Evolutionary conservation across 2,888 invertebrate species (phyloP).

Genomic region (Disparrhopalites patrizii): DNA sequence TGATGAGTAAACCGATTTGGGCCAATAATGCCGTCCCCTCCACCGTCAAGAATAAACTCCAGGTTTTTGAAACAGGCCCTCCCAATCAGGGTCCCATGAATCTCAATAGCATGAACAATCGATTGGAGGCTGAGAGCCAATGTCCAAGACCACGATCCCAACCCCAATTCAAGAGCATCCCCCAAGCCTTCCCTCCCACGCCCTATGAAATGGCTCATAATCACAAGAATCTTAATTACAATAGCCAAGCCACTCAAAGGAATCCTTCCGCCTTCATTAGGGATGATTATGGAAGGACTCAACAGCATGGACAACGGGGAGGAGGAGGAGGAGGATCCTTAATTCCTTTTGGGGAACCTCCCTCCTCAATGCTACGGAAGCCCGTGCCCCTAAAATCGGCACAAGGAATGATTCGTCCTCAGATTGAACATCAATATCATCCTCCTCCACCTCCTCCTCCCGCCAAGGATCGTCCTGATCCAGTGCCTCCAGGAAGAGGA

Average conservation of each 20-base stretch:
- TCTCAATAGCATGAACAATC: background rate
- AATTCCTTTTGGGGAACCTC: no score
- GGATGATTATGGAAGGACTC: no score
- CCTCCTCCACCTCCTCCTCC: conserved; percentile 2
- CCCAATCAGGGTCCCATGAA: background rate
- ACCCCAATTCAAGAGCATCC: background rate
- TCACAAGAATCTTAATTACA: background rate
- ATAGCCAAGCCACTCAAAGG: no score
- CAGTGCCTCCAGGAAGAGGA: no score
- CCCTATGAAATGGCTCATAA: background rate
- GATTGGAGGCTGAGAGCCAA: background rate
- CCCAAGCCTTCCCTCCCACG: background rate
- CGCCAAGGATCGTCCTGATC: conserved; percentile 1
- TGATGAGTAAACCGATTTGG: conserved; percentile 30
- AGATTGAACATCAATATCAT: background rate
- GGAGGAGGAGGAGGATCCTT: no score
- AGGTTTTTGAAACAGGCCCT: conserved; percentile 40
- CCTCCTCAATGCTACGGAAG: no score
- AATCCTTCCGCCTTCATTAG: no score
- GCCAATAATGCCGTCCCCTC: conserved; percentile 33
- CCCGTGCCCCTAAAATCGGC: conserved; percentile 30
- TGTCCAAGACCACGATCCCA: background rate
- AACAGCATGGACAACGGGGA: no score
- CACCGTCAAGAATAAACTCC: conserved; percentile 44
- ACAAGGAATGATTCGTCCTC: background rate